Evolutionary conservation across 2,113 vertebrate species (phyloP), one percentile per base, ranked within the genome.

Genomic region (Poeciliopsis turrubarensis): DNA sequence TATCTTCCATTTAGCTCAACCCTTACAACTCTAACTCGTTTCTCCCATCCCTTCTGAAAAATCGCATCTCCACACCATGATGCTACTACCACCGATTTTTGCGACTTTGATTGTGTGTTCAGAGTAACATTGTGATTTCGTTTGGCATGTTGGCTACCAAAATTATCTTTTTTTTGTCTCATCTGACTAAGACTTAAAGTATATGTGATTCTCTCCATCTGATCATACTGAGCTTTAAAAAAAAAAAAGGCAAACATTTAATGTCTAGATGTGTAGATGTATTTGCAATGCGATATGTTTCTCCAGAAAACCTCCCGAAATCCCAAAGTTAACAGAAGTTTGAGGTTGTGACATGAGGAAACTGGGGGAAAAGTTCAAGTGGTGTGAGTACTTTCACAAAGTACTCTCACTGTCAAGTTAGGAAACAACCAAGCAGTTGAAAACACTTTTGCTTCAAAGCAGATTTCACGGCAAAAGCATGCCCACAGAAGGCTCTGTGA

Each of bases 361-460:
- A 57, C n/a, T 57, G 9, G 5, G 25, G 5, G 3, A 25, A n/a
- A 9, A 25, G 22, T n/a, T 25, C 25, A 57, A 57, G 51, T 54
- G 51, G 51, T 25, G 22, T 54, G 17, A 8, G 10, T 57, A 22
- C 47, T 57, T n/a, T 57, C 51, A n/a, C 51, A n/a, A 25, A 57
- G 19, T n/a, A 17, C 51, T 57, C 17, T 10, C 17, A 57, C n/a
- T 57, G 51, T 57, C 25, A 57, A 57, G 51, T 10, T 57, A n/a
- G 51, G 51, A 54, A 54, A 54, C 51, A 54, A 54, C 51, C 29
- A 57, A 68, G 29, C 60, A 4, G 65, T 3, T 17, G 19, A 17
- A 69, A 77, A 77, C 34, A 41, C 70, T 17, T 39, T 3, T n/a
- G 29, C 25, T 68, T 60, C 15, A 60, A 63, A 79, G 63, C 61